phyloP scores from a whole-genome alignment of 2,113 vertebrate species.

The Bucco capensis region DNA sequence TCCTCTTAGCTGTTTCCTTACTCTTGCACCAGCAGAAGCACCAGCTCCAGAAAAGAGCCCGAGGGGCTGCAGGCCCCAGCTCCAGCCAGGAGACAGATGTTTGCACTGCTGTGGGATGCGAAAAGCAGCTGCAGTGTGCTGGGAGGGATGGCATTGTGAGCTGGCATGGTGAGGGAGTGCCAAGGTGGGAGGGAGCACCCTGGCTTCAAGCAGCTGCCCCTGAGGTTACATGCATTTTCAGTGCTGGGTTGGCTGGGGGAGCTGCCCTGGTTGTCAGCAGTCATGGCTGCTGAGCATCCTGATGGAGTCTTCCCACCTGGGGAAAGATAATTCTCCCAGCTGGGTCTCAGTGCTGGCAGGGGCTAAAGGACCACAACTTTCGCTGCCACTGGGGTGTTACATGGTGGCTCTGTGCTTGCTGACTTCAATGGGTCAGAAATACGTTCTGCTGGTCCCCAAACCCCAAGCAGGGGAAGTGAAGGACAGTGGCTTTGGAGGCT shows the following conservation, averaged over 20 bases:
- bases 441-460: not conserved
- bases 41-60: not conserved
- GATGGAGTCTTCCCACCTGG: not conserved
- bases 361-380: not conserved
- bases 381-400: not conserved
- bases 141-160: not conserved
- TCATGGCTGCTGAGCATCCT: not conserved
- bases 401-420: not conserved
- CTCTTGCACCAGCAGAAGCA: not conserved
- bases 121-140: fast-evolving
- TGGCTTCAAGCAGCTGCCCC: not conserved
- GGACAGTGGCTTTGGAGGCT: fast-evolving
- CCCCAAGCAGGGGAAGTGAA: not conserved
- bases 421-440: not conserved
- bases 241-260: fast-evolving
- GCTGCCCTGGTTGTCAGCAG: fast-evolving
- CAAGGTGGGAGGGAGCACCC: not conserved
- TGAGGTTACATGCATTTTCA: fast-evolving
- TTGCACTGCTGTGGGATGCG: fast-evolving
- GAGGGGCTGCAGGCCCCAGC: not conserved
- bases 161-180: not conserved
- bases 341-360: not conserved
- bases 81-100: not conserved
- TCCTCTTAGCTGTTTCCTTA: not conserved
- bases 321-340: not conserved